Evolutionary conservation across 2,888 invertebrate genomes (phyloP).

Genomic region (Panopea generosa): DNA sequence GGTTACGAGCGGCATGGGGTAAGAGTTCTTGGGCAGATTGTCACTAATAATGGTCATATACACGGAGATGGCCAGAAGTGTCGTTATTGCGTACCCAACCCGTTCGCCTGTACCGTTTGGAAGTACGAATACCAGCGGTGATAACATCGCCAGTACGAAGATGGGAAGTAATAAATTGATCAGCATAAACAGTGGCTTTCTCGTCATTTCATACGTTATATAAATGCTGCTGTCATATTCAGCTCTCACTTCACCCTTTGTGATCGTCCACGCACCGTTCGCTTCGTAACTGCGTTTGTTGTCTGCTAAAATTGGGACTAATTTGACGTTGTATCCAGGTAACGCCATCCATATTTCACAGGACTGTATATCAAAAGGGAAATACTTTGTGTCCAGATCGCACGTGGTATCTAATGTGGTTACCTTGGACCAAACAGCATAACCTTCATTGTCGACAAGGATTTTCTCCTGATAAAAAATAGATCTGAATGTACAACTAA

Average conservation of each 20-base stretch:
- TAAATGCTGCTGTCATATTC: neutral
- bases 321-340: too few species aligned
- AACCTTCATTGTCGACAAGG: neutral
- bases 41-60: constrained; percentile 37
- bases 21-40: constrained; percentile 24
- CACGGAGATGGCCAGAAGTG: constrained; percentile 28
- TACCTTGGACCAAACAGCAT: neutral
- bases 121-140: constrained; percentile 25
- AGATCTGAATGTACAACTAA: too few species aligned
- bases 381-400: constrained; percentile 12
- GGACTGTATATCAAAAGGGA: constrained; percentile 20
- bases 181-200: constrained; percentile 29
- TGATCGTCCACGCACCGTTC: constrained; percentile 25
- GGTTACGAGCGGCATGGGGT: constrained; percentile 32
- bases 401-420: constrained; percentile 5
- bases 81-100: constrained; percentile 29
- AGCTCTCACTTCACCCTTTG: neutral
- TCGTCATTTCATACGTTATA: constrained; percentile 6
- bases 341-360: constrained; percentile 6
- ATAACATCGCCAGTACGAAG: constrained; percentile 17
- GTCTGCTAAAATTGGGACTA: too few species aligned
- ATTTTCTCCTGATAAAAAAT: neutral
- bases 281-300: constrained; percentile 3
- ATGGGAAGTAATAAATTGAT: constrained; percentile 28
- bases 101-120: constrained; percentile 33